Conservation (phyloP, 2,888 invertebrate genomes). For the Syrphus vitripennis region DNA sequence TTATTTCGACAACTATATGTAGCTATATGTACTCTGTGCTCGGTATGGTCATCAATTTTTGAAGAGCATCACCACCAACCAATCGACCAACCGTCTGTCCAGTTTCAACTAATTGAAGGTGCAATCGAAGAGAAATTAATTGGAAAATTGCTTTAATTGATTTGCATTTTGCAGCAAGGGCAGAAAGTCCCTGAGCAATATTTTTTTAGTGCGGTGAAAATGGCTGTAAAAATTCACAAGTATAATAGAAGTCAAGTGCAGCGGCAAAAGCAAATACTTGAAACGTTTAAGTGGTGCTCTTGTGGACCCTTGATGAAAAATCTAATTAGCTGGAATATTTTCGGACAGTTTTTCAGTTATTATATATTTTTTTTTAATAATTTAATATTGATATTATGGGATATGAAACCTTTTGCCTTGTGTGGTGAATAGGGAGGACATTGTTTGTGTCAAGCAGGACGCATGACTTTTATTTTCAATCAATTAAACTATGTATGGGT, state of each 20-base stretch:
- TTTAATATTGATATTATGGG: neutral
- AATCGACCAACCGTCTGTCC: neutral
- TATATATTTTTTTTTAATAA: slow-evolving; percentile 16
- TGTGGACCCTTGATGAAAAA: slow-evolving; percentile 13
- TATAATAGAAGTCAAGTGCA: slow-evolving; percentile 55
- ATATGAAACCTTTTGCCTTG: slow-evolving; percentile 2
- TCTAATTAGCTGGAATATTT: slow-evolving; percentile 66
- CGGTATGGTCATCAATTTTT: slow-evolving; percentile 59
- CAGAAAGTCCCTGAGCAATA: neutral
- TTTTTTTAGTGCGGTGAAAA: neutral
- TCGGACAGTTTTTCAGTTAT: slow-evolving; percentile 48
- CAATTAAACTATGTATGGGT: neutral
- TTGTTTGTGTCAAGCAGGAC: slow-evolving; percentile 12
- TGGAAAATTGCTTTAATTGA: slow-evolving; percentile 72
- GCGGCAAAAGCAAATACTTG: neutral
- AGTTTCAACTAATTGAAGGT: slow-evolving; percentile 25
- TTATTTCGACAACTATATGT: slow-evolving; percentile 26
- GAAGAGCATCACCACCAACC: slow-evolving; percentile 53
- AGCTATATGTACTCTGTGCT: neutral
- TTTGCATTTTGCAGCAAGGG: slow-evolving; percentile 58
- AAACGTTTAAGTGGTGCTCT: slow-evolving; percentile 28
- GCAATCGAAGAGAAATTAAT: slow-evolving; percentile 70
- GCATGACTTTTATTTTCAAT: neutral
- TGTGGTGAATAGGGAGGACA: neutral
- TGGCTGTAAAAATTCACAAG: slow-evolving; percentile 5